Base-by-base conservation (phyloP, 1,140 invertebrate genomes). In the Rhagoletis pomonella region DNA sequence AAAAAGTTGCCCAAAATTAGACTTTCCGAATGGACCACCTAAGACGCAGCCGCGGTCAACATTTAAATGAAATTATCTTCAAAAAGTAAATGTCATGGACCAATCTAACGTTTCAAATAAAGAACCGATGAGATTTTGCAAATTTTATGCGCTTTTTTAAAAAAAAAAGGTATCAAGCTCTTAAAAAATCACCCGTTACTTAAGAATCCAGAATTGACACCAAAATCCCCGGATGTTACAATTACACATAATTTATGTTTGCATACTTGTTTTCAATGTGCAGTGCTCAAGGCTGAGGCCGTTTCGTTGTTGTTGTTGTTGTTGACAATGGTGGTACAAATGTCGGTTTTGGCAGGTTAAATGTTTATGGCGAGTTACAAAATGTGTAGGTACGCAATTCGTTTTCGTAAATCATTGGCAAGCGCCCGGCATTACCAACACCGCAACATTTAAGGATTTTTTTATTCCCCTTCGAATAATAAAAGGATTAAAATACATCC, bases 181-280 rank as follows among this genome's bases (percentile, higher is more conserved):
- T n/a, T n/a, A n/a, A n/a, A n/a, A n/a, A n/a, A n/a, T n/a, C n/a
- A n/a, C n/a, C n/a, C n/a, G n/a, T n/a, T n/a, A n/a, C n/a, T n/a
- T n/a, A n/a, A n/a, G n/a, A n/a, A n/a, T n/a, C n/a, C n/a, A n/a
- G 29, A 67, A 17, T 67, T 67, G 29, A 29, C 9, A 77, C 4
- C 69, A 47, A 47, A 77, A 77, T 50, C 69, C 64, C 69, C 69
- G 47, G 17, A 50, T 77, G 69, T 50, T 77, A 19, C 44, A 77
- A 77, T 77, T 55, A 77, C 69, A 77, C 3, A 17, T 77, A 77
- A 77, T 77, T 77, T 77, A 77, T 77, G 69, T 17, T 47, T 4
- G 69, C 12, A 19, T 77, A 9, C 65, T 9, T 50, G 50, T 77
- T 19, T 50, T 39, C 47, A 2, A 44, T 44, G 39, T 39, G 39